phyloP scores from a whole-genome alignment of 2,113 vertebrate species.

The Leuciscus idus region DNA sequence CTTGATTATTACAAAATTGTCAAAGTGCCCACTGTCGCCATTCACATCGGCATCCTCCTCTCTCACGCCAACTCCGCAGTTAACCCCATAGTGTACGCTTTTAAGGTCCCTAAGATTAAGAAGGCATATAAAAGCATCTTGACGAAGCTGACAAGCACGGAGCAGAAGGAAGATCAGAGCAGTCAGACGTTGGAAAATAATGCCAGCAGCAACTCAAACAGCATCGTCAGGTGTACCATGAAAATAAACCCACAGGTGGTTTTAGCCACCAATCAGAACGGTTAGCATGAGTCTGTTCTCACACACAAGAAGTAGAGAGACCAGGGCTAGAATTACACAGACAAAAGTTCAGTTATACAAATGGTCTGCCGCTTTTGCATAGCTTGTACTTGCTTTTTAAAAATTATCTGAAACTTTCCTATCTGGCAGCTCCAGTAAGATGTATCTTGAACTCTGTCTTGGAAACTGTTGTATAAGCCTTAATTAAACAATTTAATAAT shows the following conservation, averaged over 20 bases:
- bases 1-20: constrained; percentile 66
- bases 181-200: constrained; percentile 20
- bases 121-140: constrained; percentile 11
- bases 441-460: no score
- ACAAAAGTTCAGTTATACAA: no score
- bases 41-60: constrained; percentile 77
- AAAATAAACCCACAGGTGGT: background rate
- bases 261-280: background rate
- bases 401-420: no score
- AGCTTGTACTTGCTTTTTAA: no score
- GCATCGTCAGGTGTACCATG: background rate
- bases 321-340: no score
- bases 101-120: constrained; percentile 44
- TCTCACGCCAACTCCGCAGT: constrained; percentile 86
- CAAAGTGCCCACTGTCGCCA: accelerated
- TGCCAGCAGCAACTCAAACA: constrained; percentile 29
- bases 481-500: no score
- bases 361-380: no score
- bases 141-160: constrained; percentile 32
- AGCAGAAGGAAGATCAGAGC: constrained; percentile 29
- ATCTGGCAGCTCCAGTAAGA: no score
- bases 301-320: background rate
- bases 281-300: background rate
- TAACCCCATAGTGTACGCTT: constrained; percentile 68
- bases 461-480: no score